Percentiles rank a stretch among this genome's conserved stretches.
Conservation (phyloP, 2,113 vertebrate genomes). For the Ceyx cyanopectus region DNA sequence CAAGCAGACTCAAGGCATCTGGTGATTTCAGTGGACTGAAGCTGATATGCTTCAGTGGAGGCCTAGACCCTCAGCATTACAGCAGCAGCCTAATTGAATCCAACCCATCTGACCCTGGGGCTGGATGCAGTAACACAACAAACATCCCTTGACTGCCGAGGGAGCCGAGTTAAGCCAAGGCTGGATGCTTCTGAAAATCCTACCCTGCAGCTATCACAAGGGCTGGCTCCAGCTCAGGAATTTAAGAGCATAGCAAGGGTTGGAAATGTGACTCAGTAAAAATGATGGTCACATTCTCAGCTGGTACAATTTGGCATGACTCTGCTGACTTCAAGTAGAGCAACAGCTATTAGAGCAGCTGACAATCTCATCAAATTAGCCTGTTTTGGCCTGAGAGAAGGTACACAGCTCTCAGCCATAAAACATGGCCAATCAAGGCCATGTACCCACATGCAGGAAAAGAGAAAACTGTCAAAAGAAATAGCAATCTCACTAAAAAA, state of each 20-base stretch:
- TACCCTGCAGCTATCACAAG: not conserved
- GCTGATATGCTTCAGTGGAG: not conserved
- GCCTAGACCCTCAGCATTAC: not conserved
- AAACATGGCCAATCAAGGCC: not conserved
- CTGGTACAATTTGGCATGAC: not conserved
- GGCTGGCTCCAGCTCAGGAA: constrained; percentile 10
- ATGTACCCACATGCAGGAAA: rapidly evolving
- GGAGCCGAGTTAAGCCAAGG: not conserved
- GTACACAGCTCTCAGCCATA: not conserved
- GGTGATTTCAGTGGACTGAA: rapidly evolving
- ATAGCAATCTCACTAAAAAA: not conserved
- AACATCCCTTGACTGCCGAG: not conserved
- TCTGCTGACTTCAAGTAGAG: not conserved
- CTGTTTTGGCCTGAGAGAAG: not conserved
- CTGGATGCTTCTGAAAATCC: constrained; percentile 2
- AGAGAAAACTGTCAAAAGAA: not conserved
- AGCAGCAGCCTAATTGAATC: not conserved
- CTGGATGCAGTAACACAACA: not conserved
- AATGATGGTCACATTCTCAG: not conserved
- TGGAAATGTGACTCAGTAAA: not conserved
- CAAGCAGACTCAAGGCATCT: not conserved
- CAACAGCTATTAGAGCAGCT: not conserved
- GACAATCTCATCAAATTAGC: not conserved
- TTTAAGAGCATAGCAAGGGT: not conserved
- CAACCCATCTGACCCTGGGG: not conserved